These are phyloP conservation scores for honey bee (Apis mellifera) DNA, from an alignment of 1,140 invertebrate genomes.

Conservation along the genomic window DNA sequence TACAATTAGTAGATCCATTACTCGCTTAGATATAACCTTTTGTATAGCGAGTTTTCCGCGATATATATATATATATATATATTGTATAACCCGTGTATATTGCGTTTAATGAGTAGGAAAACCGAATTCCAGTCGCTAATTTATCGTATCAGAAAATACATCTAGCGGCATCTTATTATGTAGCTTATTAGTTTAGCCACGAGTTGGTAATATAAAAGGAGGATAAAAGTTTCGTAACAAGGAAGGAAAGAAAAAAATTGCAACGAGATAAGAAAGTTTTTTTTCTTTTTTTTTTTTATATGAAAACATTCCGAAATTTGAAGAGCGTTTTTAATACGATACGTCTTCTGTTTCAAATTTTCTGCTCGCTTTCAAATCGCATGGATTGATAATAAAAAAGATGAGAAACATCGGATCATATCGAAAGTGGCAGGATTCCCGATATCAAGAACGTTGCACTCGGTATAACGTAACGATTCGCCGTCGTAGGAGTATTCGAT, in stretches of 20 bases:
- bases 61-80: too few relatives aligned
- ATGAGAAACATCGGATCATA: background rate
- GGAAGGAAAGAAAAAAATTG: slow-evolving; percentile 57
- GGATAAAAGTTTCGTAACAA: slow-evolving; percentile 32
- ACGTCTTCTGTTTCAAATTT: slow-evolving; percentile 38
- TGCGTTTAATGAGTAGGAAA: background rate
- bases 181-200: background rate
- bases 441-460: slow-evolving; percentile 10
- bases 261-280: slow-evolving; percentile 34
- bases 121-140: slow-evolving; percentile 4
- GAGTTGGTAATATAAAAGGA: background rate
- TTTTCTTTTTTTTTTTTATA: slow-evolving; percentile 40
- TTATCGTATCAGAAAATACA: background rate
- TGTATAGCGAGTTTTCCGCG: background rate
- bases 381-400: background rate
- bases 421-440: background rate
- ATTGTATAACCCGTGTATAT: background rate
- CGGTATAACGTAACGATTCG: slow-evolving; percentile 25
- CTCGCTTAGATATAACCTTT: slow-evolving; percentile 3
- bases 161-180: background rate
- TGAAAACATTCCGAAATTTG: slow-evolving; percentile 26
- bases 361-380: background rate
- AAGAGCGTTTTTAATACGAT: slow-evolving; percentile 20
- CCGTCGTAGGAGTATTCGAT: slow-evolving; percentile 18
- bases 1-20: slow-evolving; percentile 30